phyloP scores from a whole-genome alignment of 2,797 vertebrate genomes.

The Leptodactylus fallax region DNA sequence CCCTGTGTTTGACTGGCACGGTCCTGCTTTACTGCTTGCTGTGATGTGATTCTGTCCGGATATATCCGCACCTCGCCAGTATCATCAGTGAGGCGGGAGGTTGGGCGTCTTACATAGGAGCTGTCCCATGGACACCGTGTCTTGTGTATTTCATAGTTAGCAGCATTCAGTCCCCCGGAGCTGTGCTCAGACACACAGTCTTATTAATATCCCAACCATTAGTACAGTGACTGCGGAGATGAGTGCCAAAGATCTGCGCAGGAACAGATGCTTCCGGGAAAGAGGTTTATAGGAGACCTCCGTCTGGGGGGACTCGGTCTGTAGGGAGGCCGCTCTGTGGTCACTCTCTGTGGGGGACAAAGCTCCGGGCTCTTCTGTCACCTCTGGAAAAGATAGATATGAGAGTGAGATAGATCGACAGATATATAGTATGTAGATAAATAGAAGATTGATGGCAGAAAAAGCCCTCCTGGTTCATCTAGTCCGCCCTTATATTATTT shows the following conservation, averaged over 20 bases:
- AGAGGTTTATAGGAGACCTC: neutral
- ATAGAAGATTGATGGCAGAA: no score
- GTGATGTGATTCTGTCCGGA: neutral
- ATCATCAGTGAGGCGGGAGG: neutral
- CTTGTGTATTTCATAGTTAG: neutral
- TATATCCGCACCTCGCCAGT: neutral
- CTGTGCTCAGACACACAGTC: neutral
- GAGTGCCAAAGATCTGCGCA: neutral
- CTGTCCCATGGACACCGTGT: neutral
- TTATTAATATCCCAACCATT: conserved; percentile 49
- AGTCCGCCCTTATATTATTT: no score
- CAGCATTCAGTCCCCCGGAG: neutral
- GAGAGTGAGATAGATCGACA: no score
- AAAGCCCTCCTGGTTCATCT: no score
- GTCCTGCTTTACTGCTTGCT: neutral
- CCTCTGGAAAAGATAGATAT: neutral
- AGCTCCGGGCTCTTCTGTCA: neutral
- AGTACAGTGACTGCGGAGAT: neutral
- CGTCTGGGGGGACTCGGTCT: neutral
- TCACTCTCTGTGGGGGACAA: neutral
- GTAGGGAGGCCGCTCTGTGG: neutral
- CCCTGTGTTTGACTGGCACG: neutral
- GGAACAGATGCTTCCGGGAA: conserved; percentile 9
- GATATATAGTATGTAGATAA: no score
- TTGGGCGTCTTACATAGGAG: neutral